Percentiles rank a stretch among this genome's conserved stretches.
These are phyloP conservation scores for Morpho deidamia DNA, from an alignment of 2,888 invertebrate genomes.

Conservation along the genomic window DNA sequence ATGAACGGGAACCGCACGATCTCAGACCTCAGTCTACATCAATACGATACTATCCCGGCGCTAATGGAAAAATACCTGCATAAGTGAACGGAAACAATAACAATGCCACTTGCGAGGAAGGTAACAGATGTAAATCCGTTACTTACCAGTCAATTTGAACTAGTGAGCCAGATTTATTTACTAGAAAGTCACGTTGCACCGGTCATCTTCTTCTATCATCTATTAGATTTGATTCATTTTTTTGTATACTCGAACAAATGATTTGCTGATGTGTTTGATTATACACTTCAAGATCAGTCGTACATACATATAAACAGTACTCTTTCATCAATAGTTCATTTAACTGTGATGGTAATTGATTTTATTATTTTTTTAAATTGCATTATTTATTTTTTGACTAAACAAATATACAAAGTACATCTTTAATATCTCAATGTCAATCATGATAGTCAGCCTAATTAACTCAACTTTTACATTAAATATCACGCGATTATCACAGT, in stretches of 20 bases:
- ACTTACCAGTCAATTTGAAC: conserved; percentile 35
- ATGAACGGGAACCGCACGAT: conserved; percentile 26
- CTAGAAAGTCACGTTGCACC: conserved; percentile 33
- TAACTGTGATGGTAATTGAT: no score
- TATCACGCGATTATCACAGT: no score
- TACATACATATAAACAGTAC: no score
- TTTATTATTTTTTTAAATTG: no score
- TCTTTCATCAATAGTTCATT: no score
- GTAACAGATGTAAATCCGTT: conserved; percentile 59
- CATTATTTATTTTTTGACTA: no score
- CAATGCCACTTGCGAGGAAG: conserved; percentile 52
- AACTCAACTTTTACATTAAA: no score
- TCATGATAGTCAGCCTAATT: no score
- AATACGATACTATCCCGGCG: conserved; percentile 36
- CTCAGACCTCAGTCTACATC: conserved; percentile 60
- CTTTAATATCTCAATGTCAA: no score
- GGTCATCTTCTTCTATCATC: conserved; percentile 18
- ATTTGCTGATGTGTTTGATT: not conserved
- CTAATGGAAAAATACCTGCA: conserved; percentile 53
- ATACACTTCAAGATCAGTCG: no score
- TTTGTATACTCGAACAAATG: not conserved
- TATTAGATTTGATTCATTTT: conserved; percentile 16
- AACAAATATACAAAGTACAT: no score
- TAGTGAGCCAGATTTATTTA: conserved; percentile 32
- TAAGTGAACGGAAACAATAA: conserved; percentile 52